Conservation (phyloP, 2,888 invertebrate species). For the Celastrina argiolus region DNA sequence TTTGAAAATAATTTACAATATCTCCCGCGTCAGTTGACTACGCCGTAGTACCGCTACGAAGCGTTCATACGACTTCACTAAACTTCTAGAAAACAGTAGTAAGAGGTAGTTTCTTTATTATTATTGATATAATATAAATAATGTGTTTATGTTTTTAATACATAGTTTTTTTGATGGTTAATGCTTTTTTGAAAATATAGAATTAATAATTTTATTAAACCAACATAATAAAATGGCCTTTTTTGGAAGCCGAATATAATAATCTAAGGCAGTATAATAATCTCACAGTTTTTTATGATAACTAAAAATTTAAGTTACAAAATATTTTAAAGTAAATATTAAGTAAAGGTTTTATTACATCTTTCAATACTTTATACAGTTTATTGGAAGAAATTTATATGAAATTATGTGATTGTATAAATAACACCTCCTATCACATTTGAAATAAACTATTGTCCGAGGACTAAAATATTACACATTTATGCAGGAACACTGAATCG, state of each 20-base stretch:
- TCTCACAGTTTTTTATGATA: too few species aligned
- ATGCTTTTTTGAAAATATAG: background rate
- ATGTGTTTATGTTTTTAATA: background rate
- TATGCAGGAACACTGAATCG: slow-evolving; percentile 6
- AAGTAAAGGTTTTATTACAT: too few species aligned
- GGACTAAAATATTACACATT: background rate
- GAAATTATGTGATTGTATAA: too few species aligned
- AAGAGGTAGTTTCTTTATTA: background rate
- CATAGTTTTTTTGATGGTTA: background rate
- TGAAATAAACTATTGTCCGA: background rate
- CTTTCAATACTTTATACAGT: too few species aligned
- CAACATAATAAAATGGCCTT: too few species aligned
- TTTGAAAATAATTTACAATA: background rate
- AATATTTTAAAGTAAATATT: background rate
- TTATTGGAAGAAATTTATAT: too few species aligned
- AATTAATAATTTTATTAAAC: too few species aligned
- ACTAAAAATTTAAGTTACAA: background rate
- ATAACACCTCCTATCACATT: too few species aligned
- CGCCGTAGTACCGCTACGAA: slow-evolving; percentile 17
- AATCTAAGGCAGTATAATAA: background rate
- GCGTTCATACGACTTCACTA: background rate
- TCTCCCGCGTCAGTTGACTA: slow-evolving; percentile 1
- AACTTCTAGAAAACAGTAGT: background rate
- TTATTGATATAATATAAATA: background rate
- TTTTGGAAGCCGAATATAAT: too few species aligned